Evolutionary conservation across 2,888 invertebrate genomes (phyloP), one percentile per base, ranked within the genome.

Genomic region (Eupithecia abbreviata): DNA sequence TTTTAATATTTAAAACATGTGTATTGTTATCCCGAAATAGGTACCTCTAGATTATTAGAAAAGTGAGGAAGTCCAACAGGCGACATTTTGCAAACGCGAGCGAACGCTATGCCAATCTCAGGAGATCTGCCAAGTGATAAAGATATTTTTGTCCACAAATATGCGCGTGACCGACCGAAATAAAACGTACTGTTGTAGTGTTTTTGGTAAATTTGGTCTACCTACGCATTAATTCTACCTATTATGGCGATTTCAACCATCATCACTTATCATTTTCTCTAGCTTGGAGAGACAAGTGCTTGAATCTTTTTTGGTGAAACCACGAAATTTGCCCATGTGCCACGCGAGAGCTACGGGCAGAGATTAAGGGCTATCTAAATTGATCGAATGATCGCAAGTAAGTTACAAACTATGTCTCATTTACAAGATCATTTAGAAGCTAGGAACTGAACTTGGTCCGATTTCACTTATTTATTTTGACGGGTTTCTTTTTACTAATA

Each of bases 81-180:
- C 89, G 91, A 91, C 91, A 90, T 90, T 89, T 85, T 88, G 86
- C 85, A 86, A 68, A 45, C 30, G 69, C 47, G 81, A 85, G 86
- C 87, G 86, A 83, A 82, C 85, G 86, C 82, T 67, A 49, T 87
- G 84, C 45, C 69, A 42, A 42, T 47, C 69, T 18, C 86, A 88
- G 88, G 86, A 90, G 90, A 88, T 90, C 89, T 94, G 94, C 94
- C 94, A 94, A 94, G 89, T 90, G 91, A 94, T 92, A 90, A 91
- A 90, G 83, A 86, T 94, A 94, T 91, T 89, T 90, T 89, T 93
- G 92, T 84, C 55, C 85, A 84, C 86, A 90, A 91, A 89, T 91
- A 91, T 91, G 91, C 94, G 92, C 93, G 93, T 94, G 93, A 92
- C 91, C 91, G 81, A 86, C 88, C 88, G 30, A 30, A 30, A 30